These are phyloP conservation scores for Caenorhabditis sulstoni DNA, from an alignment of 2,888 invertebrate genomes.

Conservation along the genomic window DNA sequence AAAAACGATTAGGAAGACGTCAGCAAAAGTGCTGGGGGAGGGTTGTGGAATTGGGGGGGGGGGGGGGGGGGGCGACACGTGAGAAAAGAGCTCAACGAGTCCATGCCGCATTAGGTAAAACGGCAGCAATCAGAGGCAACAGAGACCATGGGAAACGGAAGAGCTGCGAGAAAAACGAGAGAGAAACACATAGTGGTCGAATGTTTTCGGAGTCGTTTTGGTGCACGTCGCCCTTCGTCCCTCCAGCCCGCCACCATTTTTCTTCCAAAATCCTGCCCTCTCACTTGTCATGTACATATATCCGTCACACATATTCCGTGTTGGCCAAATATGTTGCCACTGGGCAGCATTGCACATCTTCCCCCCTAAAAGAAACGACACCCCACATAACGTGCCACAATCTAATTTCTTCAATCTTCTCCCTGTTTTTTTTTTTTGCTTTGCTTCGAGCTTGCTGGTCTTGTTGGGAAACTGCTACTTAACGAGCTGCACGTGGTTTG, in stretches of 20 bases:
- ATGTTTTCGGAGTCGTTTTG: constrained; percentile 38
- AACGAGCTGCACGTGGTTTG: background rate
- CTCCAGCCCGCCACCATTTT: constrained; percentile 3
- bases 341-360: constrained; percentile 41
- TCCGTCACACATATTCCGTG: constrained; percentile 31
- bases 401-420: constrained; percentile 51
- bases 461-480: too few relatives aligned
- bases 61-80: constrained; percentile 34
- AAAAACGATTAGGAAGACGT: constrained; percentile 39
- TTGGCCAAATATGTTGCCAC: constrained; percentile 46
- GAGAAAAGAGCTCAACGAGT: constrained; percentile 47
- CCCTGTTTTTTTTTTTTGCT: constrained; percentile 24
- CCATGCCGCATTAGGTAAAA: constrained; percentile 32
- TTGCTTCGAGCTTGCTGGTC: background rate
- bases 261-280: constrained; percentile 49
- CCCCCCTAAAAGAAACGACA: constrained; percentile 45
- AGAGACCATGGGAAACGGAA: constrained; percentile 23
- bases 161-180: constrained; percentile 14
- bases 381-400: constrained; percentile 46
- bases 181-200: constrained; percentile 18
- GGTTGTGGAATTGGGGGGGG: background rate
- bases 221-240: constrained; percentile 14
- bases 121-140: constrained; percentile 38
- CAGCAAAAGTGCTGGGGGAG: constrained; percentile 18
- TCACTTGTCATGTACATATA: constrained; percentile 59